Evolutionary conservation across 1,140 invertebrate genomes (phyloP), one percentile per base, ranked within the genome.

Genomic region (Atopsyche davidsoni): DNA sequence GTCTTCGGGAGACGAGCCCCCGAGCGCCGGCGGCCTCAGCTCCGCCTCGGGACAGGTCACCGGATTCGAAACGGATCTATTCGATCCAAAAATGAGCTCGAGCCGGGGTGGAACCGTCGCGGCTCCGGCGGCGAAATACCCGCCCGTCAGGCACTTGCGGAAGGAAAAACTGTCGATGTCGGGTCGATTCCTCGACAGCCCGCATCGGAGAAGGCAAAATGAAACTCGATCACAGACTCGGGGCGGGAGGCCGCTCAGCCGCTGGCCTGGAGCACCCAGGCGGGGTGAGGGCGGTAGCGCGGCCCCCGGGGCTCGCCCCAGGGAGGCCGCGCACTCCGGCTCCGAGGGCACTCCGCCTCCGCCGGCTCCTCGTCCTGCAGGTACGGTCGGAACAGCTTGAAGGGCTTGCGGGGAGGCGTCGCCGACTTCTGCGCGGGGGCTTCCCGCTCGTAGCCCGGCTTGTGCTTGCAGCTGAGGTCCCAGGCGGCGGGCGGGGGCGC

Each of bases 331-430:
- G 35, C 17, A 42, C 19, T 24, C 21, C 4, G 16, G 17, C 7
- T 14, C 11, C 18, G 14, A 19, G 21, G n/a, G 3, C 40, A 4
- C 13, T 23, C 17, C 36, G 61, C 55, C 45, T 62, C 62, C 46
- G 54, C 69, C 50, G 69, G 72, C 14, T 72, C 63, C n/a, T 76
- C 69, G 53, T 80, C 79, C 59, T 80, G 71, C 28, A 82, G 64
- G 60, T 82, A 83, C 31, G 81, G 85, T 62, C 85, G 81, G 65
- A 86, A 87, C 14, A 86, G 62, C 60, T 81, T 80, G 41, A 80
- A 74, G 31, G 69, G 67, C 52, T 70, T 72, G 32, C 62, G 61
- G 18, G 60, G 46, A 46, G 61, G 73, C 68, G 66, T 39, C 70
- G 66, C 51, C 69, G 72, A 6, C 22, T 13, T n/a, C 14, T 22